Conservation (phyloP, 2,797 vertebrate species). For the Sebastes miniatus region DNA sequence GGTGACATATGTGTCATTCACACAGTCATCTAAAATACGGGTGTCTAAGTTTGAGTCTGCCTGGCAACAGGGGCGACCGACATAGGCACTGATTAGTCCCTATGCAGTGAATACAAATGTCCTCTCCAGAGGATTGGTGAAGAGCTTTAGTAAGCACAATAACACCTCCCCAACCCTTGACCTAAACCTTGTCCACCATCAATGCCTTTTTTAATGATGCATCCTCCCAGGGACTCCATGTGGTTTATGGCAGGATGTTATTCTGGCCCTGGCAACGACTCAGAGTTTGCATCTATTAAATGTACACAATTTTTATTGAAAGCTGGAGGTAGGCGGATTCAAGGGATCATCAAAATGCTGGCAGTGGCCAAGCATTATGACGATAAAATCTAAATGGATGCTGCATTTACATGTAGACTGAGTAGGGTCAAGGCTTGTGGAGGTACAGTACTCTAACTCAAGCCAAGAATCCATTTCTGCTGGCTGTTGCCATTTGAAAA, state of each 20-base stretch:
- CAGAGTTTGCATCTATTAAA: neutral
- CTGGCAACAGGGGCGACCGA: constrained; percentile 60
- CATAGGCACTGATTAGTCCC: constrained; percentile 55
- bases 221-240: neutral
- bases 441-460: neutral
- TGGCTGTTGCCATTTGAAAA: constrained; percentile 32
- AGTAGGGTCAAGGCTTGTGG: neutral
- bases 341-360: neutral
- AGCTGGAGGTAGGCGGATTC: neutral
- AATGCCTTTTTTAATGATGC: constrained; percentile 37
- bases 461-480: neutral
- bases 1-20: constrained; percentile 50
- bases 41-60: constrained; percentile 62
- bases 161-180: constrained; percentile 47
- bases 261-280: neutral
- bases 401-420: neutral
- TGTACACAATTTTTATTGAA: neutral
- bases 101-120: constrained; percentile 65
- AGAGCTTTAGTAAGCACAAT: constrained; percentile 45
- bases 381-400: neutral
- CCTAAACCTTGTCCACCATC: constrained; percentile 25
- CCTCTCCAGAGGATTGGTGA: constrained; percentile 11
- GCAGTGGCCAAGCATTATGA: neutral
- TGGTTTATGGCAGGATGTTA: neutral
- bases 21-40: constrained; percentile 53